phyloP scores from a whole-genome alignment of 2,888 invertebrate species.

The Coecobrya sp. region DNA sequence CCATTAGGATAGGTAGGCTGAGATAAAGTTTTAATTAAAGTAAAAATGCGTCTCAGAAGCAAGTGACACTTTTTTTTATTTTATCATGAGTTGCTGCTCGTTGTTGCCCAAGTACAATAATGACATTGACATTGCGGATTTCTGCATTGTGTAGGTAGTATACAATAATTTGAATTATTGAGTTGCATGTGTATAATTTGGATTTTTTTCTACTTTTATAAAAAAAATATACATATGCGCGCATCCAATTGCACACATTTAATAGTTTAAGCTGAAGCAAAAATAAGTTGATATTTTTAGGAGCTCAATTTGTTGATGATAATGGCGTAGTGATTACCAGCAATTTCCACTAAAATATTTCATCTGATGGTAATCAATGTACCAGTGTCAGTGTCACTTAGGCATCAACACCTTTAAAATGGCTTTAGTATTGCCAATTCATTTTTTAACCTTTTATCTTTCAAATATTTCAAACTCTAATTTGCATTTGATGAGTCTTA shows the following conservation, averaged over 20 bases:
- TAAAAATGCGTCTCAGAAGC: conserved; percentile 30
- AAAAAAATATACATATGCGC: neutral
- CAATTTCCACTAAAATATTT: neutral
- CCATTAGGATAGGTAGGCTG: no score
- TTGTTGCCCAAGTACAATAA: conserved; percentile 49
- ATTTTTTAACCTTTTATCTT: no score
- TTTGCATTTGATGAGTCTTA: no score
- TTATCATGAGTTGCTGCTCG: conserved; percentile 18
- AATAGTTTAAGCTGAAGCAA: neutral
- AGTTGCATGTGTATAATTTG: neutral
- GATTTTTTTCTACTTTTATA: neutral
- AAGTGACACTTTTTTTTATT: conserved; percentile 39
- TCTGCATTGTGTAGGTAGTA: neutral
- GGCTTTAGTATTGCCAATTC: no score
- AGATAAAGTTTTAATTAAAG: conserved; percentile 40
- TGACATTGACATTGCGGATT: conserved; percentile 65
- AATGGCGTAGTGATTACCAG: neutral
- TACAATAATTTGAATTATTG: no score
- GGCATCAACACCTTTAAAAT: neutral
- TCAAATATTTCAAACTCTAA: no score
- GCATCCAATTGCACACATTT: neutral
- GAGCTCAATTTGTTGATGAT: neutral
- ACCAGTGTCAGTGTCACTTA: neutral
- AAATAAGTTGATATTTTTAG: neutral
- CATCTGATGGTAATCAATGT: neutral